Evolutionary conservation across 2,113 vertebrate genomes (phyloP).

Genomic region (Archocentrus centrarchus): DNA sequence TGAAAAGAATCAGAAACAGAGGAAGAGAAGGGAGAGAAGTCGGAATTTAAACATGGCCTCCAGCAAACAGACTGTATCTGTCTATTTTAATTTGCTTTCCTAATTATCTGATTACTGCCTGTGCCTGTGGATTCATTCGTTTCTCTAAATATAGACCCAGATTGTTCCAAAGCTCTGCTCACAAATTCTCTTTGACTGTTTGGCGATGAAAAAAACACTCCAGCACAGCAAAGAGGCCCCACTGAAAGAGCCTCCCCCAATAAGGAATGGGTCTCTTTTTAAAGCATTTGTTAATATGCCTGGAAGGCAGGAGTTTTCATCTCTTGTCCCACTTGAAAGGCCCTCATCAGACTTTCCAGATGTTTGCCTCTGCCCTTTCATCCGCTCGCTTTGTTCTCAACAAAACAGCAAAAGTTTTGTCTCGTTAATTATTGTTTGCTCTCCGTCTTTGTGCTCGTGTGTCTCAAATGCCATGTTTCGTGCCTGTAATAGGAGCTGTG

Average conservation of each 20-base stretch:
- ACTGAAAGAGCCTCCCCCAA: conserved; percentile 31
- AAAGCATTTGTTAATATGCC: conserved; percentile 69
- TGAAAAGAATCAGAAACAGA: conserved; percentile 32
- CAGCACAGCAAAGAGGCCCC: conserved; percentile 18
- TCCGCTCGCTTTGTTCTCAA: conserved; percentile 54
- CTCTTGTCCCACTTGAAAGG: conserved; percentile 67
- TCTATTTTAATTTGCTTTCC: conserved; percentile 80
- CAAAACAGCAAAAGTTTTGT: conserved; percentile 66
- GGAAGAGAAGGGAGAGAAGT: background rate
- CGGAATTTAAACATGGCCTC: conserved; percentile 51
- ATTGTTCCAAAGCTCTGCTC: conserved; percentile 58
- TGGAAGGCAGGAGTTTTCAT: conserved; percentile 56
- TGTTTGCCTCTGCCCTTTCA: conserved; percentile 68
- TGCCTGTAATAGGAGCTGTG: conserved; percentile 5
- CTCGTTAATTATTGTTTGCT: conserved; percentile 67
- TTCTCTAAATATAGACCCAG: conserved; percentile 69
- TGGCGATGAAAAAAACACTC: conserved; percentile 61
- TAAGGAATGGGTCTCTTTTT: conserved; percentile 42
- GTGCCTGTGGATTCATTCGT: conserved; percentile 58
- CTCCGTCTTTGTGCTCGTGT: conserved; percentile 37
- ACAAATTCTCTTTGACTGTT: conserved; percentile 76
- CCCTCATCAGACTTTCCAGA: conserved; percentile 71
- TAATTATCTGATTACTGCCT: conserved; percentile 80
- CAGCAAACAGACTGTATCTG: conserved; percentile 73
- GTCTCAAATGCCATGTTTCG: conserved; percentile 50